Conservation (phyloP, 2,113 vertebrate species). For the Prinia subflava region DNA sequence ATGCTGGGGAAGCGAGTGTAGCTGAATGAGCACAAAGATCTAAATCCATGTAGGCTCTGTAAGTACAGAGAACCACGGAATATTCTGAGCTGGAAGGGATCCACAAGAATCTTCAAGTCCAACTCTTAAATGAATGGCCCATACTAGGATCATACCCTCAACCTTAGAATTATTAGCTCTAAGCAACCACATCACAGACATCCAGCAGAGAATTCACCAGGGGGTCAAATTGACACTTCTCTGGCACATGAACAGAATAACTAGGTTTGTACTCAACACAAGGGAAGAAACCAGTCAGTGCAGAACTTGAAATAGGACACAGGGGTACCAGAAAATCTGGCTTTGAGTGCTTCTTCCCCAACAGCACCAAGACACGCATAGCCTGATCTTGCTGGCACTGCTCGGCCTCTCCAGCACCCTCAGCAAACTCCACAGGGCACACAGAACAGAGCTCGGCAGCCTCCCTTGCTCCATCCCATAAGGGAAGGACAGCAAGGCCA, state of each 20-base stretch:
- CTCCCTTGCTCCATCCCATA: background rate
- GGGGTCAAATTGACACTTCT: background rate
- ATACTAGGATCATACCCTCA: background rate
- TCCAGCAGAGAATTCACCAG: background rate
- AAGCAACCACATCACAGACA: background rate
- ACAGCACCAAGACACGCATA: background rate
- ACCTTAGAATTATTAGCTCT: background rate
- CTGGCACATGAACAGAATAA: background rate
- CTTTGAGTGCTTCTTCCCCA: background rate
- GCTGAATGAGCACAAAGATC: background rate
- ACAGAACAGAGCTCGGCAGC: background rate
- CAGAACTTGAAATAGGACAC: background rate
- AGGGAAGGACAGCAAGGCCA: background rate
- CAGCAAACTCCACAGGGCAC: background rate
- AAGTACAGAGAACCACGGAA: background rate
- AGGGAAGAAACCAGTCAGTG: background rate
- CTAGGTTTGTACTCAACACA: background rate
- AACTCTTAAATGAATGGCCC: background rate
- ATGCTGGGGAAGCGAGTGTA: background rate
- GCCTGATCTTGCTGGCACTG: background rate
- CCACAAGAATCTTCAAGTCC: background rate
- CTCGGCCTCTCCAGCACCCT: background rate
- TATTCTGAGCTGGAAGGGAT: background rate
- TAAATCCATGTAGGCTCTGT: background rate
- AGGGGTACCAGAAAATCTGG: background rate